Evolutionary conservation across 2,113 vertebrate genomes (phyloP).

Genomic region (Myotis yumanensis): DNA sequence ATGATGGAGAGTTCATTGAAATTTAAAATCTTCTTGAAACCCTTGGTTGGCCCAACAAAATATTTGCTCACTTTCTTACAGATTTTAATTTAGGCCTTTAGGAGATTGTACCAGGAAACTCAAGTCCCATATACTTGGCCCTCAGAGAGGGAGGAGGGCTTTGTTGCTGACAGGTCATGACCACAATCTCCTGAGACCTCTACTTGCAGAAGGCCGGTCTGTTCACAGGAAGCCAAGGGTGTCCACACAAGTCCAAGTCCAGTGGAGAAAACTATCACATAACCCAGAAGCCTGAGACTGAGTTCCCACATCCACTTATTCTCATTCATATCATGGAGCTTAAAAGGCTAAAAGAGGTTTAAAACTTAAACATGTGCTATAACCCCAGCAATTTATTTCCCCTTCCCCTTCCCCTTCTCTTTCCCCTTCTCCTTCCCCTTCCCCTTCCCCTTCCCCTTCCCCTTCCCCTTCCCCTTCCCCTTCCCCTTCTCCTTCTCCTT

Average conservation of each 20-base stretch:
- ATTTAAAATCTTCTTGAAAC: neutral
- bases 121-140: neutral
- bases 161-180: neutral
- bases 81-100: neutral
- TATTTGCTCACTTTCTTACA: neutral
- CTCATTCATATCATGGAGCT: constrained; percentile 39
- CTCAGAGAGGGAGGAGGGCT: neutral
- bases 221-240: neutral
- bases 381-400: neutral
- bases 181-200: neutral
- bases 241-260: neutral
- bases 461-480: neutral
- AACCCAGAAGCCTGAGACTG: neutral
- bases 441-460: neutral
- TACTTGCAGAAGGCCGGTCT: neutral
- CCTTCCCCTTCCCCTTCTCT: neutral
- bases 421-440: neutral
- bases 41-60: neutral
- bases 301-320: neutral
- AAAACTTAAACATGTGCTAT: constrained; percentile 44
- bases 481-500: neutral
- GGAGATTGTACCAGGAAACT: neutral
- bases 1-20: neutral
- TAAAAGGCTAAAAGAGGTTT: constrained; percentile 31
- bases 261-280: neutral